Base-by-base conservation (phyloP, 2,797 vertebrate species). In the Sebastes oblongus region DNA sequence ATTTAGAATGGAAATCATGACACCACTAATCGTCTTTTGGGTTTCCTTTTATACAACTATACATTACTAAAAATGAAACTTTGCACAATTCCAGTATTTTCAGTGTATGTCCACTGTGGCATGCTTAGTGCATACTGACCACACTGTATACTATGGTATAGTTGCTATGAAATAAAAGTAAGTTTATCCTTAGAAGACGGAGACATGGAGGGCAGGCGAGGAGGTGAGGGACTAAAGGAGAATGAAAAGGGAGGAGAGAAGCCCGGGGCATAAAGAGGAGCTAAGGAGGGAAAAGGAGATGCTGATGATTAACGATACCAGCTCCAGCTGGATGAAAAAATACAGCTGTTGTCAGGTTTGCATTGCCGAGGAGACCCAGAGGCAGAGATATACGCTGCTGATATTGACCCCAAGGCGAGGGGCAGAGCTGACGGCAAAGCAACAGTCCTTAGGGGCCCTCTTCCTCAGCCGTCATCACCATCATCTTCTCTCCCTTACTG, bases 291-390 rank as follows among this genome's bases (percentile, higher is more conserved):
- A 66, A 72, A 69, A 62, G 66, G 66, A 71, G 73, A 75, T 76
- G 65, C 3, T 39, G 42, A 89, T 83, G 82, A 92, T 88, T 86
- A 91, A 88, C 29, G 72, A 90, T 56, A 46, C 18, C n/a, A 24
- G 54, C 46, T 72, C 39, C 42, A 78, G 24, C 58, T 50, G 50
- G 60, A 76, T 71, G 60, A 81, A 68, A 86, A 83, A 73, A 86
- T 56, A 80, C 12, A 42, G 36, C 4, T 5, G 16, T 67, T 68
- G 81, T 80, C 74, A 10, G 1, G 77, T 86, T 83, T 75, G 77
- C 56, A 78, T 66, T 83, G 72, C 70, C 2, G 24, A 72, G 62
- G 65, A 84, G 39, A 80, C 74, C 75, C 69, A 58, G 62, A 80
- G 82, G 77, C 68, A 72, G 66, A 86, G 50, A 83, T 78, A 29